A percentile compares a stretch with the other conserved stretches of the same genome.
Conservation (phyloP, 53 echinoderm and acorn worm genomes). For the Paracentrotus lividus region DNA sequence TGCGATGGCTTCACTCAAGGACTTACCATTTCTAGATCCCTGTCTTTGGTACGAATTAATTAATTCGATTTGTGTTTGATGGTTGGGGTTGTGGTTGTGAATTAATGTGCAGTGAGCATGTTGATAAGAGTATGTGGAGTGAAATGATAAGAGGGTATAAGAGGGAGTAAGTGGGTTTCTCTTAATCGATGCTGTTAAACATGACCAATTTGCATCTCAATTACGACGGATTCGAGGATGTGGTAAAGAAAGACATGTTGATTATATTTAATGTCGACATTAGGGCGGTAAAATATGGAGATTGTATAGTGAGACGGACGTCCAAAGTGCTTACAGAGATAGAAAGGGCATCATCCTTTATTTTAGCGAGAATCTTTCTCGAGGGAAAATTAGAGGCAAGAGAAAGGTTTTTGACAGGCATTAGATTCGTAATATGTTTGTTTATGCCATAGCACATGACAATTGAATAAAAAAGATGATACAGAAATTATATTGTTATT, state of each 20-base stretch:
- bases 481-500: too few relatives aligned
- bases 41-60: background rate
- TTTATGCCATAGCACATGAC: too few relatives aligned
- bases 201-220: conserved; percentile 8
- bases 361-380: too few relatives aligned
- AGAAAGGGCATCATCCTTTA: too few relatives aligned
- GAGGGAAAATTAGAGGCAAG: too few relatives aligned
- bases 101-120: background rate
- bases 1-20: background rate
- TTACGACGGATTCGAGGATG: background rate
- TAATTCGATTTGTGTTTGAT: conserved; percentile 18
- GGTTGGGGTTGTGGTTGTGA: background rate
- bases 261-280: background rate
- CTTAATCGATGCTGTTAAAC: background rate
- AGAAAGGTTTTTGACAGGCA: too few relatives aligned
- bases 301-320: too few relatives aligned
- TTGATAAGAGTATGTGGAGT: background rate
- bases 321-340: too few relatives aligned
- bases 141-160: background rate
- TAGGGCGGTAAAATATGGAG: too few relatives aligned
- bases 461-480: too few relatives aligned
- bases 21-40: conserved; percentile 13
- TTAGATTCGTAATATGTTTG: too few relatives aligned
- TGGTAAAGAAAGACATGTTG: background rate
- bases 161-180: background rate